Evolutionary conservation across 2,797 vertebrate species (phyloP), one percentile per base, ranked within the genome.

Genomic region (Strix occidentalis): DNA sequence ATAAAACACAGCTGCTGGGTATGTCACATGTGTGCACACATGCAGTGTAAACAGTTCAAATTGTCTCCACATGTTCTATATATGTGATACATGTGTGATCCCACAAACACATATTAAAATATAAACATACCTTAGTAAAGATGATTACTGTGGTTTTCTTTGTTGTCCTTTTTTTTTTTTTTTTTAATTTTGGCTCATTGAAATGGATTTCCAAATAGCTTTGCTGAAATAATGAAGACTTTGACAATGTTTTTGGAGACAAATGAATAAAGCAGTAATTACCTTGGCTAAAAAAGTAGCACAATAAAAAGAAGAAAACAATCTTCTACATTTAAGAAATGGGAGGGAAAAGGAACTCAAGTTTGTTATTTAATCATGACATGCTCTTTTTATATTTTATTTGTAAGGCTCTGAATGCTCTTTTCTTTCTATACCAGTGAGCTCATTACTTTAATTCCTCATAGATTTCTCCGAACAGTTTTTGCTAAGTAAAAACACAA

Each of bases 381-480:
- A 76, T 92, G 91, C 65, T 84, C 79, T 80, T 93, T 94, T 90
- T 94, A 46, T 96, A 84, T 91, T 96, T 95, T 95, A 96, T 98
- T 96, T 95, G 86, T 95, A 88, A 90, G 78, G 61, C 65, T 96
- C 79, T 90, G 46, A 97, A 96, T 95, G 75, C 48, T 85, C 61
- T 97, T 97, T 96, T 94, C 95, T 97, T 97, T 96, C 90, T 97
- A 74, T 90, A 96, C 80, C 75, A 97, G 60, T 95, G 86, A 97
- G 89, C 96, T 97, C 96, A 97, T 96, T 97, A 82, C 65, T 97
- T 97, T 87, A 96, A 96, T 97, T 97, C 95, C 87, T 95, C 79
- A 95, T 95, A 97, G 93, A 97, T 97, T 97, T 97, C 95, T 97
- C 83, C 79, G 91, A 95, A 96, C 85, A 97, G 84, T 97, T 97